Base-by-base conservation (phyloP, 2,888 invertebrate species). In the Drosophila sordidula region DNA sequence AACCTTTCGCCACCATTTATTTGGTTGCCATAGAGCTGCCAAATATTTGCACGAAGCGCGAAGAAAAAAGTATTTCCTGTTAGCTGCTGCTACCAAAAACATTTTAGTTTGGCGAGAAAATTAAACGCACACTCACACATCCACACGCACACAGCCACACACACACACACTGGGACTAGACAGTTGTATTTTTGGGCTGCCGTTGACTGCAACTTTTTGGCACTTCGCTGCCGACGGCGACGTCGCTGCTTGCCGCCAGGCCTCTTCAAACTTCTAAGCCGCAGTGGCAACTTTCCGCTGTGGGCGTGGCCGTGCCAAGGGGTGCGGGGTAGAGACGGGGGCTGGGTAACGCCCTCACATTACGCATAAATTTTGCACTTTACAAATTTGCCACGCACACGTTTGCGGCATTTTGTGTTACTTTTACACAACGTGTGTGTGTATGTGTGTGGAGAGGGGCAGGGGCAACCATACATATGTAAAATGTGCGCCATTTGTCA, bases 361-460 rank as follows among this genome's bases (percentile, higher is more conserved):
- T 85, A 86, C 89, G 89, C 86, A 86, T 86, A 86, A 82, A 88
- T 89, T 86, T 88, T 86, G 89, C 74, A 89, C 80, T 86, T 89
- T 88, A 86, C 89, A 86, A 86, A 86, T 86, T 86, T 89, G 75
- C 89, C 89, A 88, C 83, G 85, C 85, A 85, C 88, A 87, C 84
- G 86, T 87, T 85, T 89, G 84, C 66, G 84, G 86, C 89, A 87
- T 87, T 89, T 89, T 87, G 73, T 85, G 86, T 78, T 81, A 87
- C 86, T 82, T 76, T 78, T 80, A 71, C 81, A 70, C 79, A 84
- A 58, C 58, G 49, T 55, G 58, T 58, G 51, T 46, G 45, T 34
- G 44, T 18, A 16, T 16, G 22, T 11, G 6, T 34, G 50, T 9
- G 44, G 6, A n/a, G 18, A 14, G n/a, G n/a, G 44, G 16, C 5